phyloP scores from a whole-genome alignment of 2,888 invertebrate species.

The Eilema griseolum region DNA sequence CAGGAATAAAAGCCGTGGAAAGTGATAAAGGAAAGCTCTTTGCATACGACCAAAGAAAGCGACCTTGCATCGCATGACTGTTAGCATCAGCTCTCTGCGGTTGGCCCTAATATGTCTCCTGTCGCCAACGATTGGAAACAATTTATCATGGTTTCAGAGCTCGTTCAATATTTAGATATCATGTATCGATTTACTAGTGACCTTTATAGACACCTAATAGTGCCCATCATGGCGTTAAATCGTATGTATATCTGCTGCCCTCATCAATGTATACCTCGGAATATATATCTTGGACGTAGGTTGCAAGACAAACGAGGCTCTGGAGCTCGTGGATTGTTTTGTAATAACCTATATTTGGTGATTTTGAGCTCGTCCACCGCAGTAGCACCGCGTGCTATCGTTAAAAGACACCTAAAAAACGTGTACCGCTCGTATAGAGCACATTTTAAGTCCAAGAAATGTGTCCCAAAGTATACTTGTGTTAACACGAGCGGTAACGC shows the following conservation, averaged over 20 bases:
- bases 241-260: slow-evolving; percentile 8
- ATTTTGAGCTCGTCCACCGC: no score
- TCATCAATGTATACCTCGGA: background rate
- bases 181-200: background rate
- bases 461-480: no score
- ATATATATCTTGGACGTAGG: no score
- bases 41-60: background rate
- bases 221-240: slow-evolving; percentile 13
- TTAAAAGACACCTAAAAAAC: no score
- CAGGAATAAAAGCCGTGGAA: no score
- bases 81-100: background rate
- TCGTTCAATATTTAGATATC: background rate
- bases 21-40: no score
- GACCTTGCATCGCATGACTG: background rate
- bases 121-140: background rate
- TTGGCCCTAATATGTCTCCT: background rate
- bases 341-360: no score
- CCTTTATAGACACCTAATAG: background rate
- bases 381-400: no score
- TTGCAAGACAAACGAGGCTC: no score
- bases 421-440: no score
- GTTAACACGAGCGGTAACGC: slow-evolving; percentile 31
- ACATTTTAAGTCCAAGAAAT: no score
- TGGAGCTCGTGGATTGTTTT: no score
- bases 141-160: background rate